Base-by-base conservation (phyloP, 2,797 vertebrate species). In the Chelidonichthys spinosus region DNA sequence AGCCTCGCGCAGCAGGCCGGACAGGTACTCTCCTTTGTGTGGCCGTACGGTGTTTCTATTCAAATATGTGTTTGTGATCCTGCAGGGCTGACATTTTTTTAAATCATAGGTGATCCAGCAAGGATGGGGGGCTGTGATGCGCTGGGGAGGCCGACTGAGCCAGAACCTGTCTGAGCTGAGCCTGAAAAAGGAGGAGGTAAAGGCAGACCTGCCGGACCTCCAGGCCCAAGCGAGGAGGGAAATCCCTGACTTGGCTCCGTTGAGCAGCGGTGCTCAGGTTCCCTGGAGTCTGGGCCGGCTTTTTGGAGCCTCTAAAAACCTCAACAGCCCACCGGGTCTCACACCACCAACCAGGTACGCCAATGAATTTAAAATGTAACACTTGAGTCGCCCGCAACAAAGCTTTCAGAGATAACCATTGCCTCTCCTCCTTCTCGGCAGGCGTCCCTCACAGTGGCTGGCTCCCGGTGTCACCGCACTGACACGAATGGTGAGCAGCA, bases 391-490 rank as follows among this genome's bases (percentile, higher is more conserved):
- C 25, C 25, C 25, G 25, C 25, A 25, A 25, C 25, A 25, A 25
- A 25, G 25, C 25, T 25, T 25, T 25, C 25, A 25, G 25, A 25
- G 25, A 25, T 1, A 25, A 25, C 25, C 25, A 25, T 25, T 25
- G 25, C 62, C 10, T 64, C 11, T 33, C 15, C 7, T 36, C 35
- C 14, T 63, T 64, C 60, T 56, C 58, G 61, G n/a, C 76, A 98
- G 97, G 82, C 96, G 96, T 59, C 98, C 97, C 0, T 99, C 98
- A 3, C 95, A 96, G 86, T 99, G 98, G 98, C 89, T 99, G 58
- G 86, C 95, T 36, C 96, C 96, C 4, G 89, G 95, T 0, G 88
- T 96, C 3, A 95, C 90, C 0, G 92, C 94, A 35, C 78, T 97
- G 81, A 92, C 91, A 53, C 91, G 93, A 10, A 92, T 93, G 75